phyloP scores from a whole-genome alignment of 2,888 invertebrate species.

The Isotomurus palustris region DNA sequence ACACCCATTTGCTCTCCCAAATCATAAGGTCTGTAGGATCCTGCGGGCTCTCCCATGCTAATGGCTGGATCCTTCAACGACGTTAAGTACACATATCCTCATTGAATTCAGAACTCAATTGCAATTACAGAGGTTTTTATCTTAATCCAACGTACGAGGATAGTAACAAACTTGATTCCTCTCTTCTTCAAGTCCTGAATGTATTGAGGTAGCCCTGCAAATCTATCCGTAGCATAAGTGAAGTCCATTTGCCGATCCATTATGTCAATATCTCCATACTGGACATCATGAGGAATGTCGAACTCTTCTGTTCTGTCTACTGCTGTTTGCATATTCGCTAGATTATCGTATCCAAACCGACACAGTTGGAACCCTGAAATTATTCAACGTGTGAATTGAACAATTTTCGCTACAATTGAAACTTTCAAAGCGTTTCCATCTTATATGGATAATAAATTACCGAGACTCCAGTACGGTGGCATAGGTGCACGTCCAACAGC shows the following conservation, averaged over 20 bases:
- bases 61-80: slow-evolving; percentile 33
- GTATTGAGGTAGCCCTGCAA: slow-evolving; percentile 61
- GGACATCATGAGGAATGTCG: slow-evolving; percentile 60
- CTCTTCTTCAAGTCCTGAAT: slow-evolving; percentile 63
- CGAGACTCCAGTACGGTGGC: slow-evolving; percentile 82
- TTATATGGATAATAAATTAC: not conserved
- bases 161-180: slow-evolving; percentile 10
- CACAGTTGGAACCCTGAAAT: slow-evolving; percentile 73
- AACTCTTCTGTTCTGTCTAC: slow-evolving; percentile 65
- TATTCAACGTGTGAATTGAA: too few species aligned
- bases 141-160: not conserved
- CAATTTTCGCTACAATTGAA: not conserved
- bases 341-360: slow-evolving; percentile 62
- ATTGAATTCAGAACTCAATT: not conserved
- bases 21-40: slow-evolving; percentile 28
- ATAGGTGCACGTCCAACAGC: slow-evolving; percentile 61
- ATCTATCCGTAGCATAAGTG: slow-evolving; percentile 62
- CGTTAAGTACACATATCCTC: not conserved
- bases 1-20: slow-evolving; percentile 30
- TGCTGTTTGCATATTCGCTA: slow-evolving; percentile 61
- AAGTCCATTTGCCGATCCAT: slow-evolving; percentile 75
- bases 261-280: slow-evolving; percentile 81
- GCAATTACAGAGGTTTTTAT: too few species aligned
- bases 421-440: not conserved
- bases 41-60: slow-evolving; percentile 49